Conservation (phyloP, 2,888 invertebrate species). For the Amiota communis region DNA sequence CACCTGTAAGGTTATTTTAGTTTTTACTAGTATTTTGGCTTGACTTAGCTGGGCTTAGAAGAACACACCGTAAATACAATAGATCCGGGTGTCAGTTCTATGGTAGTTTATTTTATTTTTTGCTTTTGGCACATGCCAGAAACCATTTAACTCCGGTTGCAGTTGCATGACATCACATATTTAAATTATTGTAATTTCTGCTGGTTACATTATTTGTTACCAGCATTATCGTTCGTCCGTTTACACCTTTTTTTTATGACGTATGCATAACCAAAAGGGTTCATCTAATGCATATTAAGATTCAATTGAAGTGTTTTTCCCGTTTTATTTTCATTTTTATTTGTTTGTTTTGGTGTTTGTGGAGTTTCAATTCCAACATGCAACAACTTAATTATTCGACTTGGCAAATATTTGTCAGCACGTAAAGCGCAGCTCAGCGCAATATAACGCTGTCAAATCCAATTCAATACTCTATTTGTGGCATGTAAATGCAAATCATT, state of each 20-base stretch:
- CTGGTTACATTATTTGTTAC: not conserved
- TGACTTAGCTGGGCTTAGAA: conserved; percentile 5
- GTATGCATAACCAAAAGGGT: conserved; percentile 1
- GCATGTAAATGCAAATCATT: conserved; percentile 28
- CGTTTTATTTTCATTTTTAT: not conserved
- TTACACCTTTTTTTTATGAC: not conserved
- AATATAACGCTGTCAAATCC: not conserved
- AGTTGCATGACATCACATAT: not conserved
- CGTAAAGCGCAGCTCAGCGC: conserved; percentile 8
- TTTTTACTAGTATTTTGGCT: conserved; percentile 1
- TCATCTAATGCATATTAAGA: not conserved
- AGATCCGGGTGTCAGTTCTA: conserved; percentile 13
- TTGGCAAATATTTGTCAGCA: conserved; percentile 13
- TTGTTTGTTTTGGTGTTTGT: conserved; percentile 12
- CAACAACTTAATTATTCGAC: conserved; percentile 25
- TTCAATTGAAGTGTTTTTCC: not conserved
- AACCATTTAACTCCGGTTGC: not conserved
- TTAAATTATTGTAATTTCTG: conserved; percentile 6
- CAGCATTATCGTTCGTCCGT: not conserved
- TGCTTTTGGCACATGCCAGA: conserved; percentile 2
- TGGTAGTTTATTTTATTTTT: not conserved
- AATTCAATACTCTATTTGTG: conserved; percentile 24
- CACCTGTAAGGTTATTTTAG: conserved; percentile 10
- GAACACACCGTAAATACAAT: not conserved
- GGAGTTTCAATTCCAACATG: not conserved